phyloP scores from a whole-genome alignment of 2,113 vertebrate species.

The Mustelus asterias region DNA sequence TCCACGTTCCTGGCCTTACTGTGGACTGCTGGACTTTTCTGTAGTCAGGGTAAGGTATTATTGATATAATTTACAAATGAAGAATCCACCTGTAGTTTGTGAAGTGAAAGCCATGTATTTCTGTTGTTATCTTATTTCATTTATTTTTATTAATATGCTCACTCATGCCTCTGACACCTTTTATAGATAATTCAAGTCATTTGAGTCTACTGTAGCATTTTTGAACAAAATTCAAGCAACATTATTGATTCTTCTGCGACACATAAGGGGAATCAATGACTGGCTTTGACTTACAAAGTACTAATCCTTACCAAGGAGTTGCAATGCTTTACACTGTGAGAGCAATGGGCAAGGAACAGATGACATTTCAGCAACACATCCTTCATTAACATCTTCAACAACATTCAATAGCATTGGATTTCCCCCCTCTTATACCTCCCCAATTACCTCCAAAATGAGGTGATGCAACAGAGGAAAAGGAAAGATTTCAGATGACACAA shows the following conservation, averaged over 20 bases:
- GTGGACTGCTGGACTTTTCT: conserved; percentile 85
- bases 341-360: neutral
- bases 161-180: neutral
- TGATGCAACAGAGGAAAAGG: too few relatives aligned
- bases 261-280: neutral
- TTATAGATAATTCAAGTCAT: neutral
- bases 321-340: neutral
- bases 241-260: neutral
- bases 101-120: neutral
- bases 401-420: neutral
- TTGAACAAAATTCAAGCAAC: neutral
- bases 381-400: too few relatives aligned
- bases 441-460: neutral
- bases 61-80: neutral
- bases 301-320: neutral
- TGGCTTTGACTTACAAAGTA: neutral
- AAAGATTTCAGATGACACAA: neutral
- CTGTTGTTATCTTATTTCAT: neutral
- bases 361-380: neutral
- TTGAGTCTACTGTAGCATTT: neutral
- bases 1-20: conserved; percentile 82
- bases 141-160: neutral
- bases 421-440: neutral
- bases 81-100: neutral
- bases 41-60: conserved; percentile 77